A percentile compares a stretch with the other conserved stretches of the same genome.
Evolutionary conservation across 2,888 invertebrate genomes (phyloP).

Genomic region (Chrysomela aeneicollis): DNA sequence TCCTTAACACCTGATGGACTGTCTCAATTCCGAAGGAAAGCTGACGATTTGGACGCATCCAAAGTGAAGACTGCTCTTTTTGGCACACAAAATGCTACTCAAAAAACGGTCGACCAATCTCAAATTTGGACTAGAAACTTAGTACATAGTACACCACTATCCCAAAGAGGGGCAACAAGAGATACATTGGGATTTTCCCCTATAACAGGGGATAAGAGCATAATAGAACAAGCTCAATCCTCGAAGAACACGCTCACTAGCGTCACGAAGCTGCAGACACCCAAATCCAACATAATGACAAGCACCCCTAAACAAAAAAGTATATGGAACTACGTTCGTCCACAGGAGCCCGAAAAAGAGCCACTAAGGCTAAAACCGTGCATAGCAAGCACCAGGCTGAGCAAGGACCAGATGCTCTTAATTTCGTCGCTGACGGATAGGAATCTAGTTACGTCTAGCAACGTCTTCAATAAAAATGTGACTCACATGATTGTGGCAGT

Average conservation of each 20-base stretch:
- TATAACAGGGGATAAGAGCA: slow-evolving; percentile 25
- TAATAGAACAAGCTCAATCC: slow-evolving; percentile 7
- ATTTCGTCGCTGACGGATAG: slow-evolving; percentile 52
- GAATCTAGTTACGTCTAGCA: slow-evolving; percentile 51
- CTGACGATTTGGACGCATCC: background rate
- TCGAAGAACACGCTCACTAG: background rate
- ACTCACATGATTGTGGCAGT: slow-evolving; percentile 57
- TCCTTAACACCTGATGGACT: slow-evolving; percentile 20
- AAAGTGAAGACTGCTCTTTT: slow-evolving; percentile 4
- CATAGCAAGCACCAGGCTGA: slow-evolving; percentile 53
- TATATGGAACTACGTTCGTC: slow-evolving; percentile 52
- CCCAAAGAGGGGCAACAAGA: background rate
- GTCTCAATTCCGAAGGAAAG: slow-evolving; percentile 1
- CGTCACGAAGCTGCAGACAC: slow-evolving; percentile 39
- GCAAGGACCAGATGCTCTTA: slow-evolving; percentile 49
- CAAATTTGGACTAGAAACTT: too few species aligned
- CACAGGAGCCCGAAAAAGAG: slow-evolving; percentile 21
- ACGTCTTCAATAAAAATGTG: slow-evolving; percentile 49
- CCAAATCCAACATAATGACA: slow-evolving; percentile 40
- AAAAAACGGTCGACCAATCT: too few species aligned
- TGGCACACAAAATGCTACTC: too few species aligned
- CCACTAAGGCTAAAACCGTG: slow-evolving; percentile 47
- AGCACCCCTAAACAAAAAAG: slow-evolving; percentile 56
- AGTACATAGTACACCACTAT: background rate
- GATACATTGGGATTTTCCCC: slow-evolving; percentile 29